Evolutionary conservation across 2,888 invertebrate species (phyloP), one percentile per base, ranked within the genome.

Genomic region (Labia minor): DNA sequence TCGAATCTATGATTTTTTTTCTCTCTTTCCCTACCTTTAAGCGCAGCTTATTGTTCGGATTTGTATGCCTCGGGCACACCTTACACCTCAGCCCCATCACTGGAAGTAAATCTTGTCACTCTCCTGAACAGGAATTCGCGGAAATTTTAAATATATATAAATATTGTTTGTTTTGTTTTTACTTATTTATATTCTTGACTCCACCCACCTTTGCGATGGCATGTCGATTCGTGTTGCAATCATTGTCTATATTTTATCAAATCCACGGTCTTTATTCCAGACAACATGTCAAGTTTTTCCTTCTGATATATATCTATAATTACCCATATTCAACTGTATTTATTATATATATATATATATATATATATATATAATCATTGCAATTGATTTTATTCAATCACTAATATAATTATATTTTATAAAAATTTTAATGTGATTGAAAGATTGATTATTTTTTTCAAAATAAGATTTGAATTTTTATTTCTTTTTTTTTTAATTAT

Each of bases 21-120:
- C 33, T 33, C 33, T 33, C n/a, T 14, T 49, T 16, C 2, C n/a
- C 14, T 8, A 49, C 49, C 16, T 8, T 49, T n/a, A n/a, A 49
- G 49, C 3, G 49, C n/a, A 49, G 49, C 8, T n/a, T 49, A 49
- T 49, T 49, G 49, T 49, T 14, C 14, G 49, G 16, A 49, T 49
- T 49, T 49, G 49, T 49, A 49, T 49, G 49, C 49, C n/a, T 49
- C 14, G 49, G n/a, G 49, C 49, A 49, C 49, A 49, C 49, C 49
- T 49, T 49, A 16, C n/a, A 14, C 14, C 49, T 8, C 49, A 11
- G 14, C 14, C n/a, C 49, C 49, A 49, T 49, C 49, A 8, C 49
- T 11, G 16, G n/a, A 16, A 49, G 49, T 49, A 49, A 49, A 49
- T 49, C 49, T 49, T 49, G 49, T 49, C 49, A 49, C 49, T 49